Base-by-base conservation (phyloP, 1,140 invertebrate species). In the Lepidotrigona ventralis region DNA sequence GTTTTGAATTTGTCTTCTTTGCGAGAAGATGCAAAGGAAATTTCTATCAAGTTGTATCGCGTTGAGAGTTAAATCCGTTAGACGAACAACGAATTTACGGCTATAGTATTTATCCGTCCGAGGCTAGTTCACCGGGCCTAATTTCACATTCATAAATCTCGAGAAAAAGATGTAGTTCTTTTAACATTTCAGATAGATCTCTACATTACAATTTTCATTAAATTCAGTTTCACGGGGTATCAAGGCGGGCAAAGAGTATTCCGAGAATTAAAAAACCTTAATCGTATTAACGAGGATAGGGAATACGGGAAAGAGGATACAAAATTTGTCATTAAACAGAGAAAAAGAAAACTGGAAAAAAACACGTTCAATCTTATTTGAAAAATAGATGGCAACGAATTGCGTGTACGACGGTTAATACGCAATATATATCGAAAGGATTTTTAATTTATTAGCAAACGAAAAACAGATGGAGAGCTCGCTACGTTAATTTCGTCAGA, bases 341-440 rank as follows among this genome's bases (percentile, higher is more conserved):
- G 9, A 46, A 33, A 33, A 33, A 33, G 33, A n/a, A 23, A 53
- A 9, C n/a, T 23, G n/a, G 29, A 12, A 19, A 12, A 19, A 23
- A 53, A 23, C 66, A n/a, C 66, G 33, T 71, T 71, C 29, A 69
- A 79, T 79, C 66, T 33, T 23, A 33, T 71, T 70, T 56, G 17
- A 79, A 71, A 39, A 71, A 71, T 79, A 79, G 39, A 70, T 33
- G 69, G 58, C 53, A 33, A 26, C 23, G 11, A 66, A 19, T 29
- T 39, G 78, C 33, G 6, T 46, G 39, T 46, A 46, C 39, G 23
- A 29, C 70, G 69, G 78, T 58, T 72, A 33, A 29, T 68, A 21
- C 54, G 78, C 23, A n/a, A 46, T 71, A 79, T 71, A 79, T 54
- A 79, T 71, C 68, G 78, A 60, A 79, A 71, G 66, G 66, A 79